Evolutionary conservation across 2,797 vertebrate genomes (phyloP), one percentile per base, ranked within the genome.

Genomic region (Echeneis naucrates): DNA sequence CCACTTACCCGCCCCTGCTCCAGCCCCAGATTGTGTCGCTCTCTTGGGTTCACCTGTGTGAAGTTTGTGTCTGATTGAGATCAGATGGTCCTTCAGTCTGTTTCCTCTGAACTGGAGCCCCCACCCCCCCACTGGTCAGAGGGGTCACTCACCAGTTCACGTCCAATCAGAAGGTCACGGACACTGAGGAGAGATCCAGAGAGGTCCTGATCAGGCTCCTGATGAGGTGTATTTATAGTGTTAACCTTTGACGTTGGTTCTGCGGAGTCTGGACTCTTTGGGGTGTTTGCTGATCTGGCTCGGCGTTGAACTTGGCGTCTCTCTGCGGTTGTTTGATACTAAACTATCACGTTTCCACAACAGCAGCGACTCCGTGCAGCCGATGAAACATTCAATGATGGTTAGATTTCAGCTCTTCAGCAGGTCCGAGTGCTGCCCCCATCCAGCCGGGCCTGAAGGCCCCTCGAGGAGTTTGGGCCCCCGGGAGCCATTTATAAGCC

Each of bases 401-500:
- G 83, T 91, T 91, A 86, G 82, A 89, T 91, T 92, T 91, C 88
- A 87, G 77, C 59, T 68, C 67, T 59, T 69, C 44, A 52, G 78
- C 50, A 38, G 56, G 44, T 19, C 77, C 87, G 82, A 72, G 72
- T 84, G 80, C 77, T 11, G 10, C 37, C 37, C 37, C 3, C 9
- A 26, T 68, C 81, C 47, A 13, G 45, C 30, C 30, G 6, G 45
- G 21, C 26, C 54, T 13, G 47, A 60, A 13, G 33, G 44, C 45
- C 35, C 45, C 45, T 26, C 35, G 3, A 45, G 77, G 37, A 55
- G 89, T 78, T 93, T 89, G 92, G 91, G 71, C 91, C 84, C 90
- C 24, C 71, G 92, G 89, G 91, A 91, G 84, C 74, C 84, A 88
- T 93, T 92, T 88, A 89, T 84, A 92, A 81, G 71, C 79, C 56